Evolutionary conservation across 2,113 vertebrate species (phyloP), one percentile per base, ranked within the genome.

Genomic region (Pycnonotus jocosus): DNA sequence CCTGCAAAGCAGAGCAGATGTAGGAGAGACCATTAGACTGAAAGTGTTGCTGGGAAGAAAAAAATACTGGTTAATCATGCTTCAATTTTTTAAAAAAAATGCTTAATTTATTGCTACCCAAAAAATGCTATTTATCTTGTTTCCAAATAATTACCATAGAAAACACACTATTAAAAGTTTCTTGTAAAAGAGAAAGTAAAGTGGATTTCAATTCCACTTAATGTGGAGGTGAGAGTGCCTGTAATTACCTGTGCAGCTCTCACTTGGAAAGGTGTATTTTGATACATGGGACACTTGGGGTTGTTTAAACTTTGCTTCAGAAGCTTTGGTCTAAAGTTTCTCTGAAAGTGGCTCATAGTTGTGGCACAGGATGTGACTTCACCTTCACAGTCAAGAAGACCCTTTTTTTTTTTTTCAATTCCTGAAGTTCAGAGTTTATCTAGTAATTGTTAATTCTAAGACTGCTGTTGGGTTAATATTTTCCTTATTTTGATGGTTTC

Each of bases 11-110:
- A 57, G 15, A 27, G 14, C 31, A 37, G 25, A 1, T 33, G 10
- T 3, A 20, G 50, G 44, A 15, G 47, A 19, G 11, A 23, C 11
- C 13, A 5, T 44, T 57, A 53, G 15, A 7, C 7, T 47, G 38
- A n/a, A 58, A 27, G 0, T 33, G 14, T 57, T 88, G 14, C 56
- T 66, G 44, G 13, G 35, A 44, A 74, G 30, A 47, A 87, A 45
- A 45, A 84, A 65, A 24, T 10, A 7, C 2, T 12, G 4, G 16
- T 66, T 83, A 38, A 66, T 45, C 2, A 9, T 27, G 25, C 58
- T 57, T 47, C 5, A 50, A 6, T 45, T 53, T 57, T 68, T 35
- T 3, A 0, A 2, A 42, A 50, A 0, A 2, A 42, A 50, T 30
- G 38, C 24, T 6, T 48, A 4, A 44, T 30, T 50, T 62, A 44